These are phyloP conservation scores for Syngnathoides biaculeatus DNA, from an alignment of 2,113 vertebrate genomes.

Conservation along the genomic window DNA sequence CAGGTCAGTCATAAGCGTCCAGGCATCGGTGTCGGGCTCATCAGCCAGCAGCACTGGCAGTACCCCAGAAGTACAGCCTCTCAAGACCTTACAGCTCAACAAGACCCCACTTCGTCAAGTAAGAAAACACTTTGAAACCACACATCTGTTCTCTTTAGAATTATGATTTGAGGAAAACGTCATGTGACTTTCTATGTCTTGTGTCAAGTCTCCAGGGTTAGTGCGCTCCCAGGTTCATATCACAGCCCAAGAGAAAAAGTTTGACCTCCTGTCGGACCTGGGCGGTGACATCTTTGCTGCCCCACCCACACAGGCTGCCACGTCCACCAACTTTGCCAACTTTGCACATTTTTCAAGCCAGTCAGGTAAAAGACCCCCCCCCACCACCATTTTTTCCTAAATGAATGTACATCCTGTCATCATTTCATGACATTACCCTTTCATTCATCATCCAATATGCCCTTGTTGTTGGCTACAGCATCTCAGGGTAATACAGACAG, in stretches of 20 bases:
- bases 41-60: conserved; percentile 93
- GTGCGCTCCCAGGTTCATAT: conserved; percentile 64
- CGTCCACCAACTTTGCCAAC: conserved; percentile 90
- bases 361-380: conserved; percentile 72
- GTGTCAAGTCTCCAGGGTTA: conserved; percentile 76
- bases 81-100: conserved; percentile 89
- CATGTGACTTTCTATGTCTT: background rate
- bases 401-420: conserved; percentile 63
- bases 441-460: conserved; percentile 45
- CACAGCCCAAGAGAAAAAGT: conserved; percentile 87
- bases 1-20: conserved; percentile 84
- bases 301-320: conserved; percentile 76
- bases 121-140: conserved; percentile 23
- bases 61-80: conserved; percentile 92
- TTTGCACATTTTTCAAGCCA: conserved; percentile 98
- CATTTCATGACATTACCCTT: conserved; percentile 23
- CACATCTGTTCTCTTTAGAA: no score
- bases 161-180: background rate
- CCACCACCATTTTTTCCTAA: conserved; percentile 9
- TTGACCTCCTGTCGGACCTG: conserved; percentile 93
- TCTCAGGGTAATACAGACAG: conserved; percentile 88
- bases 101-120: conserved; percentile 91
- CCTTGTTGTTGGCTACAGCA: conserved; percentile 80
- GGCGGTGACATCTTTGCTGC: conserved; percentile 96
- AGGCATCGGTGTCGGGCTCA: conserved; percentile 89